Conservation (phyloP, 2,113 vertebrate genomes). For the Triplophysa dalaica region DNA sequence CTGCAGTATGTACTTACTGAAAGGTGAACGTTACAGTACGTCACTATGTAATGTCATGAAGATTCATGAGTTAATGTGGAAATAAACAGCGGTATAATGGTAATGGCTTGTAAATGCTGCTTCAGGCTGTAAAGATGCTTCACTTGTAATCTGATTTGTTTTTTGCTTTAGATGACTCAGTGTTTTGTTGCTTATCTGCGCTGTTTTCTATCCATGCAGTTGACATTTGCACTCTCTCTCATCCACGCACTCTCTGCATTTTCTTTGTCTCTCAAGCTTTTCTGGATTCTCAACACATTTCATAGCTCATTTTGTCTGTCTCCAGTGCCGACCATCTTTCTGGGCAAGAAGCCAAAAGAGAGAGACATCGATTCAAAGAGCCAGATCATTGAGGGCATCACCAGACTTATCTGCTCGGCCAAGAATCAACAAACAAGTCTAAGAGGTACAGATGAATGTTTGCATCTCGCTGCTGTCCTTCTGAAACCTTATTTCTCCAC, state of each 20-base stretch:
- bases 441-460: constrained; percentile 65
- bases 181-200: not conserved
- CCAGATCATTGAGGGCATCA: constrained; percentile 81
- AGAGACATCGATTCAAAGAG: constrained; percentile 80
- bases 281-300: not conserved
- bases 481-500: too few relatives aligned
- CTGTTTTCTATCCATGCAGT: not conserved
- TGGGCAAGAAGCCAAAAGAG: constrained; percentile 81
- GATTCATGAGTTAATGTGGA: not conserved
- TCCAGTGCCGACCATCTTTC: constrained; percentile 78
- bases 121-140: not conserved
- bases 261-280: not conserved
- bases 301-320: not conserved
- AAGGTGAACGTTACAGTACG: not conserved
- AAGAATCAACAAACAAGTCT: constrained; percentile 81
- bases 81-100: not conserved
- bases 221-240: constrained; percentile 1
- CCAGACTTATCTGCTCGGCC: constrained; percentile 79
- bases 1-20: not conserved
- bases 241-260: too few relatives aligned
- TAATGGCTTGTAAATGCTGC: not conserved
- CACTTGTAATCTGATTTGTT: not conserved
- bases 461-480: too few relatives aligned
- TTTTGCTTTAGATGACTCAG: not conserved
- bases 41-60: not conserved